Evolutionary conservation across 1,140 invertebrate genomes (phyloP), one percentile per base, ranked within the genome.

Genomic region (Coptotermes formosanus): DNA sequence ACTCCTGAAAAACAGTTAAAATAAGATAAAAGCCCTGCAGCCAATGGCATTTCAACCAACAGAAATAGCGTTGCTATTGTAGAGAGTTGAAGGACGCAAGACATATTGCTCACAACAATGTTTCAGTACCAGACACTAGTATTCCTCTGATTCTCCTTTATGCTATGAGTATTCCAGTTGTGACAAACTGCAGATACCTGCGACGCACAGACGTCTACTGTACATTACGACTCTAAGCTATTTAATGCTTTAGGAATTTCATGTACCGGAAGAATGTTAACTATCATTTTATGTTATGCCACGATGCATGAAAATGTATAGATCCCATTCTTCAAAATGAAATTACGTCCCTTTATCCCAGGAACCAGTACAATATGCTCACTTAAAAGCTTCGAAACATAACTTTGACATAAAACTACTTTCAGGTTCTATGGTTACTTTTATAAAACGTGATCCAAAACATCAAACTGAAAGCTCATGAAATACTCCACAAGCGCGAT

Each of bases 231-330:
- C 82, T 44, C 82, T 19, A 32, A 32, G 30, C 82, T 82, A 82
- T 82, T 82, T 82, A 82, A 14, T 32, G 43, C 82, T 82, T 82
- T 82, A 44, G 25, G 43, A 82, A 82, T 82, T 82, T 82, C 25
- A 82, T 82, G 30, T 82, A 9, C 82, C 9, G 82, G 82, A 82
- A 82, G 9, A 82, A 82, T 25, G 30, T n/a, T 44, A 82, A 82
- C 82, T 7, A 44, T 82, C 82, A 44, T 82, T 82, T 82, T 8
- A 82, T 82, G 9, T 82, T 44, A 82, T 43, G 14, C 59, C 59
- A n/a, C 14, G 82, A 43, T 83, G 45, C 38, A 83, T 48, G 82
- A 44, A 83, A 44, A 83, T 30, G 25, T 83, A 48, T 19, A 83
- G 45, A 83, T 1, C 7, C 21, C 16, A 83, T 44, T 44, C 82